These are phyloP conservation scores for Globia sparganii DNA, from an alignment of 2,888 invertebrate species.

Conservation along the genomic window DNA sequence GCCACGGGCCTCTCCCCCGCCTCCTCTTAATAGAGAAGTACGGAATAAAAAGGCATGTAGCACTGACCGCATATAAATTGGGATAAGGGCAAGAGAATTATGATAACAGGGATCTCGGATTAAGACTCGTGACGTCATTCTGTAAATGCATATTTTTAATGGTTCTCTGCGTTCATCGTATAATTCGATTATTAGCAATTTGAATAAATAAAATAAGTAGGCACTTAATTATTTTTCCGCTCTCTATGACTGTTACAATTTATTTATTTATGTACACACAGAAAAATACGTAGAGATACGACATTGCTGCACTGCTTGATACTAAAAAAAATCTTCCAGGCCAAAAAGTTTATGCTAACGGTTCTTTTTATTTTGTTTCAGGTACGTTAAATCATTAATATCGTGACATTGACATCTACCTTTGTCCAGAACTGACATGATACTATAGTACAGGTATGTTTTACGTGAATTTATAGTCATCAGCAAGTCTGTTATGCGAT, in stretches of 20 bases:
- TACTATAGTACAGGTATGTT: slow-evolving; percentile 4
- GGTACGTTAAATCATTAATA: slow-evolving; percentile 31
- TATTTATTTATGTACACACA: background rate
- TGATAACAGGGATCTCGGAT: background rate
- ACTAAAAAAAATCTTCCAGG: no score
- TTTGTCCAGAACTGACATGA: no score
- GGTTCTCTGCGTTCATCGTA: background rate
- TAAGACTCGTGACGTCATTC: slow-evolving; percentile 1
- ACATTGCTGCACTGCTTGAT: no score
- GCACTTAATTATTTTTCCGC: background rate
- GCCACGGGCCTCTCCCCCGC: no score
- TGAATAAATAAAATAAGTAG: background rate
- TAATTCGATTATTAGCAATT: background rate
- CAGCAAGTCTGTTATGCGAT: background rate
- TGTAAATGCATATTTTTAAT: background rate
- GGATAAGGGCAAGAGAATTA: background rate
- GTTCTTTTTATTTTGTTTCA: slow-evolving; percentile 39
- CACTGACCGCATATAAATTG: background rate
- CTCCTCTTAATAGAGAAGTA: background rate
- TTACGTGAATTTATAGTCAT: background rate
- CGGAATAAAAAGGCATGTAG: background rate
- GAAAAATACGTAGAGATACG: no score
- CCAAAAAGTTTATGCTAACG: background rate
- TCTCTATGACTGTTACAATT: background rate
- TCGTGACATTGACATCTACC: background rate